Conservation (phyloP, 2,113 vertebrate species). For the Thymallus thymallus region DNA sequence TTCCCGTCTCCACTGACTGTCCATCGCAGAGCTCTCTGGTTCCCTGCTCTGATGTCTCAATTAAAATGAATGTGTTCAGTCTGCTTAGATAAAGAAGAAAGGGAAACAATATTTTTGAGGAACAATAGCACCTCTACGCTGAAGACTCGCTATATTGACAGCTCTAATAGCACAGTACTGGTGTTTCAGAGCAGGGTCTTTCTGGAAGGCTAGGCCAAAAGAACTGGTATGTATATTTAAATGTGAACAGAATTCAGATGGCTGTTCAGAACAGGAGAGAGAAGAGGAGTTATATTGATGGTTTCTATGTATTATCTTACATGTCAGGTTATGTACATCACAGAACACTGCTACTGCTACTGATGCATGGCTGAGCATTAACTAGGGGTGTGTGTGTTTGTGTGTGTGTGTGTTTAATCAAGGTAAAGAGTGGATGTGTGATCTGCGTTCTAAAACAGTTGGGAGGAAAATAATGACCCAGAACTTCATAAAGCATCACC, state of each 20-base stretch:
- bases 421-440: neutral
- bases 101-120: constrained; percentile 43
- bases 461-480: no score
- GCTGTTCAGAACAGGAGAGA: neutral
- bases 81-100: constrained; percentile 59
- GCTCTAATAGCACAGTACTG: constrained; percentile 23
- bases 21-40: constrained; percentile 44
- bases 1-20: constrained; percentile 57
- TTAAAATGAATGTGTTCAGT: constrained; percentile 65
- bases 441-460: neutral
- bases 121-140: constrained; percentile 55
- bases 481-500: no score
- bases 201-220: neutral
- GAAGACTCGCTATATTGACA: constrained; percentile 57
- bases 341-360: neutral
- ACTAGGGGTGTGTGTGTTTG: neutral
- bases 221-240: neutral
- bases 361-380: neutral
- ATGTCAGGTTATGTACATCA: neutral
- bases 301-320: neutral
- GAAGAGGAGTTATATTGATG: neutral
- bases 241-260: constrained; percentile 4
- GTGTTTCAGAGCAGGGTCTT: neutral
- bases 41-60: constrained; percentile 62
- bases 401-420: neutral